Base-by-base conservation (phyloP, 2,888 invertebrate genomes). In the Thereva nobilitata region DNA sequence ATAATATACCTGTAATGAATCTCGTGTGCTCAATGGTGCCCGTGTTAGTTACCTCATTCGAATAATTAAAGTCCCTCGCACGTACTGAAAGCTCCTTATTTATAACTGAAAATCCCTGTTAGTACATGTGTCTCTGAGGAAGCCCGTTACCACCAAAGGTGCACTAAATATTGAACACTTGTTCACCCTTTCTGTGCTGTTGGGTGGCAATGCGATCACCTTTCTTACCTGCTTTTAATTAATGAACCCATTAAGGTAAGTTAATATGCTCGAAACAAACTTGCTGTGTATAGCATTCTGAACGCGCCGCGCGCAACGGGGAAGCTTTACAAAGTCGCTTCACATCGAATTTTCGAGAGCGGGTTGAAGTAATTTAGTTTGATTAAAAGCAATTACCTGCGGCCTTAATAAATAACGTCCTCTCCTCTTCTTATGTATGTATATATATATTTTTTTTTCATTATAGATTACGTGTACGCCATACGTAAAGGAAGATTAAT, bases 401-500 rank as follows among this genome's bases (percentile, higher is more conserved):
- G 23, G 38, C 35, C 35, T 34, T 44, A 37, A 64, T 38, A 64
- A 49, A 49, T 49, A 49, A 49, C 49, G 34, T 12, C 23, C 8
- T 49, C 10, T 49, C 2, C 4, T 2, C 2, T 2, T 23, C 4
- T 9, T 45, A 5, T 4, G 3, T 9, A 10, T 45, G 7, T 42
- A 10, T 45, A 50, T 64, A 42, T 53, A 35, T 67, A 37, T 44
- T 55, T 42, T 67, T 6, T 38, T 8, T 61, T 44, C 42, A 66
- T 70, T 71, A 70, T 72, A 80, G 80, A 80, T 79, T 76, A 79
- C 76, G 79, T 79, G 75, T 75, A 76, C 71, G 79, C 79, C 68
- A 75, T 79, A 70, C 76, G 78, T 74, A 78, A 77, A 74, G 79
- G 79, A 74, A 79, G 86, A 82, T 83, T 89, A 75, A 85, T 88